phyloP scores from a whole-genome alignment of 1,140 invertebrate species.

The Lordiphosa collinella region DNA sequence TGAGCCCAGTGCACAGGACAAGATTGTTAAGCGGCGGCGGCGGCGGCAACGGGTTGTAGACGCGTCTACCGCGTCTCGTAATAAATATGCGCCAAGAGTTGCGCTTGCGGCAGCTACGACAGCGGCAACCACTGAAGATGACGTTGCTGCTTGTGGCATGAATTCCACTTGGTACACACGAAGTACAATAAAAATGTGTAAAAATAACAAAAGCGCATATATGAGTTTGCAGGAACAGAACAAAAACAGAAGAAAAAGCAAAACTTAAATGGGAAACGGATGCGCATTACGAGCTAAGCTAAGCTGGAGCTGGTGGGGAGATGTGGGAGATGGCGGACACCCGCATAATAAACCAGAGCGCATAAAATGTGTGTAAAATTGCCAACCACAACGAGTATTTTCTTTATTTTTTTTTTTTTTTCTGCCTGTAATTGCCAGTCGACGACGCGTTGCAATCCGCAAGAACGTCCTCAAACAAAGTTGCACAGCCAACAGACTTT shows the following conservation, averaged over 20 bases:
- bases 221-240: constrained; percentile 59
- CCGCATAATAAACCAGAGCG: constrained; percentile 66
- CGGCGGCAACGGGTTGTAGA: constrained; percentile 16
- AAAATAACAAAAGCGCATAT: constrained; percentile 65
- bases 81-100: constrained; percentile 61
- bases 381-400: constrained; percentile 28
- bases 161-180: constrained; percentile 25
- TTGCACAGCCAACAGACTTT: constrained; percentile 39
- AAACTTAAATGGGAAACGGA: constrained; percentile 55
- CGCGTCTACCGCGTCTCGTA: constrained; percentile 61
- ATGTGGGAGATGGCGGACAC: constrained; percentile 13
- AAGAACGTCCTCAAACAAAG: constrained; percentile 35
- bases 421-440: constrained; percentile 46
- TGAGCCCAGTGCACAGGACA: constrained; percentile 43
- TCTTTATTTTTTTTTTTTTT: constrained; percentile 3
- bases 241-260: constrained; percentile 49
- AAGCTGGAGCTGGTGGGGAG: background rate
- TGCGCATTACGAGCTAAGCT: constrained; percentile 41
- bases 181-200: constrained; percentile 63
- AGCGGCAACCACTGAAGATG: constrained; percentile 34
- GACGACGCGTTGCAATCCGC: constrained; percentile 4
- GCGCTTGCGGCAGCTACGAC: constrained; percentile 28
- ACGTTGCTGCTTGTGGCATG: constrained; percentile 19
- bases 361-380: constrained; percentile 49
- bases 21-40: constrained; percentile 5